Base-by-base conservation (phyloP, 2,113 vertebrate species). In the Corynorhinus townsendii region DNA sequence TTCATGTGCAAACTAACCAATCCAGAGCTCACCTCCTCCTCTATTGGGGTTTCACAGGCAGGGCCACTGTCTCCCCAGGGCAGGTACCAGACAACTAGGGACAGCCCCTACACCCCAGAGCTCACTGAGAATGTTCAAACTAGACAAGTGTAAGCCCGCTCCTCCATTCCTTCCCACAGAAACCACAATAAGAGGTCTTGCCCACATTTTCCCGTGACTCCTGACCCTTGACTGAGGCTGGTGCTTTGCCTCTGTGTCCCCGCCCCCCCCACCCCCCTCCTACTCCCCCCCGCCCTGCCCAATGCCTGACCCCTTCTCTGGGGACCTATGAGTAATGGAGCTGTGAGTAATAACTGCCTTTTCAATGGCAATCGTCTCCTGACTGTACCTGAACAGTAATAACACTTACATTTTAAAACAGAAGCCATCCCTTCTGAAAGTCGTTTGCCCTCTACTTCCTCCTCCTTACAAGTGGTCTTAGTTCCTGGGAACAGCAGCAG, bases 301-400 rank as follows among this genome's bases (percentile, higher is more conserved):
- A 1, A 16, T 28, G 15, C 17, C 0, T 22, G 5, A 15, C 49
- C 47, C 43, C 52, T 77, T 7, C 68, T 45, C 54, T 38, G 9
- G 24, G n/a, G 11, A 52, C 38, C 59, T 12, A 0, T 11, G 15
- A 12, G 11, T 26, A 49, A 80, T 38, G 56, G 56, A 52, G 38
- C 68, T 14, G 0, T 11, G 15, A 12, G 11, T 33, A 52, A 73
- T 47, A 49, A 52, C n/a, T 22, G 11, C 8, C 59, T 35, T 43
- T 56, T 64, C 26, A 7, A 2, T 6, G 5, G 35, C 2, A 3
- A 6, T 0, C 0, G 0, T 28, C 33, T 76, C 68, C 73, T 49
- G 16, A 52, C 15, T 52, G 6, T 5, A 24, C 15, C n/a, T 11
- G 17, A 71, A n/a, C 81, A 64, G 11, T 22, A 49, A 38, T 1